Base-by-base conservation (phyloP, 1,140 invertebrate species). In the Drosophila hydei region DNA sequence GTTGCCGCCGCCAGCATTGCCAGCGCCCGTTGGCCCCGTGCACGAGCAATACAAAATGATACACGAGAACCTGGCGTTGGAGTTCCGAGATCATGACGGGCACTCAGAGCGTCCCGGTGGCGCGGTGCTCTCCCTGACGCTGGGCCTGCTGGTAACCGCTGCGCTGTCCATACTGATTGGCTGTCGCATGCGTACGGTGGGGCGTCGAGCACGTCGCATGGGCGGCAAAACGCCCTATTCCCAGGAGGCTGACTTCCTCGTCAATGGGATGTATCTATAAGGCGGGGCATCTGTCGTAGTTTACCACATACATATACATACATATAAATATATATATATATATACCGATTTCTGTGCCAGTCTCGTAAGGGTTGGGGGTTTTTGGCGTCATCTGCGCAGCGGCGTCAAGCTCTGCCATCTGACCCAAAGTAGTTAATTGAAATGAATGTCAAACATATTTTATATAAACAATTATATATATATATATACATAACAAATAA, bases 211-310 rank as follows among this genome's bases (percentile, higher is more conserved):
- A 60, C 93, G 96, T 67, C 94, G 96, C 56, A 93, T 95, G 73
- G 89, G 89, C 25, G 95, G 96, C 12, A 95, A 97, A 90, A 95
- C 95, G 47, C 94, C 95, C n/a, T 97, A 96, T 83, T 96, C 97
- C 2, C 97, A 98, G 91, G 98, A 99, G 92, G 97, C 97, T 2
- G 98, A 99, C 93, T 99, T 98, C 92, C 94, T 99, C 62, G 97
- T 99, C 68, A 99, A 99, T 92, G 98, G 98, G 84, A 98, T 99
- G 97, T 99, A 99, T 92, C 94, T 99, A 83, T 98, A 95, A 94
- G 40, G 12, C 18, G 18, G 58, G 75, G 72, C 50, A 18, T 48
- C 21, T 18, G 1, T 25, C 54, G 18, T 54, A 63, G 51, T 36
- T 16, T 52, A 19, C 30, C 18, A 36, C 16, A 19, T 21, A 36